Percentiles rank a stretch among this genome's conserved stretches.
Evolutionary conservation across 2,888 invertebrate species (phyloP).

Genomic region (Unio pictorum): DNA sequence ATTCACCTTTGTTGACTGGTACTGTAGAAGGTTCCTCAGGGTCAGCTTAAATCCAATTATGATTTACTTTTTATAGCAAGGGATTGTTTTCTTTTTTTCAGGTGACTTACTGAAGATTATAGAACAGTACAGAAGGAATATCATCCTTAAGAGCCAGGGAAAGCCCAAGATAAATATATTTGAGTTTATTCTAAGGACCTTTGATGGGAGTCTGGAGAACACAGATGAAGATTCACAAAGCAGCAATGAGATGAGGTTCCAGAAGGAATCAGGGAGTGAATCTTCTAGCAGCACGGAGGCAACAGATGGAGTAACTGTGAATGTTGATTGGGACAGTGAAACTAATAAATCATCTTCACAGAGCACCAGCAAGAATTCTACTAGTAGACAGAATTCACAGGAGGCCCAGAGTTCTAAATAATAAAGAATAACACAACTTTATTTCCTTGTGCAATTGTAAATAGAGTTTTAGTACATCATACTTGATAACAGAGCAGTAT

Average conservation of each 20-base stretch:
- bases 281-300: too few species aligned
- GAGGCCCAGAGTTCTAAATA: too few species aligned
- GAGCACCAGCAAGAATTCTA: too few species aligned
- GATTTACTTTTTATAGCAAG: slow-evolving; percentile 8
- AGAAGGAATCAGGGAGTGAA: too few species aligned
- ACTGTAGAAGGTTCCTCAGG: slow-evolving; percentile 1
- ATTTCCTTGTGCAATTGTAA: too few species aligned
- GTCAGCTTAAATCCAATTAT: slow-evolving; percentile 1
- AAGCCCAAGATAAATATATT: slow-evolving; percentile 33
- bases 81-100: slow-evolving; percentile 8
- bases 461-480: too few species aligned
- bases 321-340: too few species aligned
- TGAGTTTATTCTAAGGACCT: slow-evolving; percentile 41
- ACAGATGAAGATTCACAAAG: slow-evolving; percentile 28
- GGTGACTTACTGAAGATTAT: slow-evolving; percentile 40
- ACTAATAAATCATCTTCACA: too few species aligned
- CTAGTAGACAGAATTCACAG: too few species aligned
- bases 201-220: slow-evolving; percentile 35
- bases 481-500: too few species aligned
- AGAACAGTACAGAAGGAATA: slow-evolving; percentile 38
- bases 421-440: too few species aligned
- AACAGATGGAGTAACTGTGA: too few species aligned
- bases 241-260: slow-evolving; percentile 7
- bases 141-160: slow-evolving; percentile 16
- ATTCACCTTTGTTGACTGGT: neutral